Percentiles rank a stretch among this genome's conserved stretches.
Evolutionary conservation across 2,888 invertebrate species (phyloP).

Genomic region (Zaprionus bogoriensis): DNA sequence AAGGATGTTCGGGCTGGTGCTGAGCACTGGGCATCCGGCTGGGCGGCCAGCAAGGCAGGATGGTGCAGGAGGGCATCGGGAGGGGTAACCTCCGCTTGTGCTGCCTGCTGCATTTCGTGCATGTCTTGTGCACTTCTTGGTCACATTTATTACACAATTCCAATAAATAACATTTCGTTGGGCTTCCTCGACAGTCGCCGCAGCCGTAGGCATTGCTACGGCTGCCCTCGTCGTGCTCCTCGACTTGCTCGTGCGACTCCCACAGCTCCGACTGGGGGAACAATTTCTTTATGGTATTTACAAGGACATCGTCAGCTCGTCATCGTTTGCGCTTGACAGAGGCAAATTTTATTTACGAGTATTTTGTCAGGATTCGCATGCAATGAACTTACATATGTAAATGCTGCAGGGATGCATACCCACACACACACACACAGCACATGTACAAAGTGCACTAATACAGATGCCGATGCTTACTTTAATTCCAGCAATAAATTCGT

Average conservation of each 20-base stretch:
- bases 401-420: conserved; percentile 20
- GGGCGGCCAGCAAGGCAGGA: too few species aligned
- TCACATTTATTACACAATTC: conserved; percentile 69
- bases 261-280: conserved; percentile 28
- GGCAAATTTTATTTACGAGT: conserved; percentile 59
- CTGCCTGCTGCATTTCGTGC: conserved; percentile 45
- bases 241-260: conserved; percentile 7
- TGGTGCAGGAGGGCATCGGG: not conserved
- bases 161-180: conserved; percentile 65
- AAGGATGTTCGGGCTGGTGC: conserved; percentile 6
- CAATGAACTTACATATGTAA: conserved; percentile 28
- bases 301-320: conserved; percentile 67
- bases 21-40: not conserved
- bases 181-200: conserved; percentile 40
- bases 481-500: conserved; percentile 7
- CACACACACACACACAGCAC: not conserved
- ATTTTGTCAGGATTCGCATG: conserved; percentile 27
- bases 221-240: conserved; percentile 28
- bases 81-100: not conserved
- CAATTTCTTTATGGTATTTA: conserved; percentile 65
- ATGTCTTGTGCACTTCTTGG: conserved; percentile 67
- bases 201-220: conserved; percentile 27
- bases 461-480: not conserved
- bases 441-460: not conserved
- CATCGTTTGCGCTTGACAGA: conserved; percentile 49